phyloP scores from a whole-genome alignment of 2,113 vertebrate genomes.

The Neogobius melanostomus region DNA sequence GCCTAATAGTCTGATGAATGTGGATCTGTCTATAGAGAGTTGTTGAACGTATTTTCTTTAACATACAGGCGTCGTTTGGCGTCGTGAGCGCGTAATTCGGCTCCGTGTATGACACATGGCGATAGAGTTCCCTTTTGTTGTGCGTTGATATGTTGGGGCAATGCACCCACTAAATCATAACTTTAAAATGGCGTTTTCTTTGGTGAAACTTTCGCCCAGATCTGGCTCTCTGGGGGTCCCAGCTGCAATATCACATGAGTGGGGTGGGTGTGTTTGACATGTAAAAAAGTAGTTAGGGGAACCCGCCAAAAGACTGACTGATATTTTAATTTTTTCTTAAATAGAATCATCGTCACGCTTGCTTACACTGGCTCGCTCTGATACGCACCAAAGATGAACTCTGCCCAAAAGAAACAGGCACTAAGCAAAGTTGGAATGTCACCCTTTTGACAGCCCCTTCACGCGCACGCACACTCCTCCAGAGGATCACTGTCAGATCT shows the following conservation, averaged over 20 bases:
- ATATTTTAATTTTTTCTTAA: conserved; percentile 68
- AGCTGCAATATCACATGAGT: conserved; percentile 26
- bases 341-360: conserved; percentile 68
- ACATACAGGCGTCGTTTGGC: too few species aligned
- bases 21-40: too few species aligned
- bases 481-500: conserved; percentile 97
- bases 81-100: too few species aligned
- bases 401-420: conserved; percentile 63
- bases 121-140: too few species aligned
- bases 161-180: conserved; percentile 39
- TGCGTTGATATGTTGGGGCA: conserved; percentile 25
- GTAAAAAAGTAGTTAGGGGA: conserved; percentile 31
- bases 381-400: conserved; percentile 69
- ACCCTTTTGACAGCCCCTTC: conserved; percentile 62
- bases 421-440: conserved; percentile 75
- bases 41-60: too few species aligned
- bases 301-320: conserved; percentile 36
- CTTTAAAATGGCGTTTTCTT: conserved; percentile 28
- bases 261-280: conserved; percentile 46
- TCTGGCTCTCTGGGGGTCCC: conserved; percentile 30
- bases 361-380: conserved; percentile 55
- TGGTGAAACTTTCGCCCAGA: conserved; percentile 34
- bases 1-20: background rate
- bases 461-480: conserved; percentile 82
- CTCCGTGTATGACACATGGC: too few species aligned